Conservation (phyloP, 1,140 invertebrate genomes). For the Aphelinus atriplicis region DNA sequence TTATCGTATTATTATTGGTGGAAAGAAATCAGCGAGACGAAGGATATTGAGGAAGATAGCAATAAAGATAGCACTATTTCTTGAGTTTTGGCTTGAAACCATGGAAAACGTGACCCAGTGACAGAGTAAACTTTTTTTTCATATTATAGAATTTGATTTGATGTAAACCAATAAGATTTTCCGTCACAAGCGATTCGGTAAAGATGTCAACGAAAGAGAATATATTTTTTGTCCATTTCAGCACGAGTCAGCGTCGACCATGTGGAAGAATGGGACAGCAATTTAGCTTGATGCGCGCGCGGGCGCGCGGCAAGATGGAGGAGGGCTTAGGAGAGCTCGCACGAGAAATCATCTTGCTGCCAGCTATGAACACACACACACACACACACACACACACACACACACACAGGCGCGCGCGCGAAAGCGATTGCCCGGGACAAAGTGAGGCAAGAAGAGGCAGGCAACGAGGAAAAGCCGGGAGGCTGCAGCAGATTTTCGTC, state of each 20-base stretch:
- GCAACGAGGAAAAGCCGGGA: background rate
- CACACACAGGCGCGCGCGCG: background rate
- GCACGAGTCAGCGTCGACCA: slow-evolving; percentile 3
- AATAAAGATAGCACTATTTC: too few species aligned
- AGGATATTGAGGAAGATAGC: too few species aligned
- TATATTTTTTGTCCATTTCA: too few species aligned
- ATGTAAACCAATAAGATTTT: too few species aligned
- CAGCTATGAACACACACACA: background rate
- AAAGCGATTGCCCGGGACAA: background rate
- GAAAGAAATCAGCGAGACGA: too few species aligned
- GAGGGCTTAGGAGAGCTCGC: background rate
- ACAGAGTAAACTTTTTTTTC: too few species aligned
- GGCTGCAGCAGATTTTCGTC: slow-evolving; percentile 15
- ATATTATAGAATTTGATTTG: too few species aligned
- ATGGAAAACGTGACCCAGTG: too few species aligned
- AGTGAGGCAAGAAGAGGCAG: background rate
- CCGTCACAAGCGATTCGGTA: too few species aligned
- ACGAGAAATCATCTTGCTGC: slow-evolving; percentile 6
- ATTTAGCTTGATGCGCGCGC: background rate
- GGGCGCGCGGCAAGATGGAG: background rate
- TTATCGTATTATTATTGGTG: too few species aligned
- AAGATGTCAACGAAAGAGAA: too few species aligned
- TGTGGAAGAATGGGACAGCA: slow-evolving; percentile 5
- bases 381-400: background rate
- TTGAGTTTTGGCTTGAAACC: too few species aligned